Evolutionary conservation across 2,888 invertebrate genomes (phyloP).

Genomic region (Phymatocera aterrima): DNA sequence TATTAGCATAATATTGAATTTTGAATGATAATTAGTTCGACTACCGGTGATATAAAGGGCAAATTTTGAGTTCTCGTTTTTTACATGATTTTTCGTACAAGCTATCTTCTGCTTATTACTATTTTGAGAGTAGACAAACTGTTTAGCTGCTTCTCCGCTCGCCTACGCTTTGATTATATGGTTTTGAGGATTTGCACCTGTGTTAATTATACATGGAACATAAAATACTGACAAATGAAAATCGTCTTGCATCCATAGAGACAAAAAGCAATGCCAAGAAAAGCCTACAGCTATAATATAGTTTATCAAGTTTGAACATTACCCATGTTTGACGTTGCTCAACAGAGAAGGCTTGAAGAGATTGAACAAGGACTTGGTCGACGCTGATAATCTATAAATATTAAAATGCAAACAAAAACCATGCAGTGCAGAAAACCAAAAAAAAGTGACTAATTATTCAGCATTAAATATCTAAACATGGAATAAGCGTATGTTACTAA

Average conservation of each 20-base stretch:
- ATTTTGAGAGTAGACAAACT: too few relatives aligned
- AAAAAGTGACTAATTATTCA: slow-evolving; percentile 3
- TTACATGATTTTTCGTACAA: too few relatives aligned
- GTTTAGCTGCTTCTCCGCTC: too few relatives aligned
- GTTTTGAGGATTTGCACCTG: too few relatives aligned
- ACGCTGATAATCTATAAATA: slow-evolving; percentile 72
- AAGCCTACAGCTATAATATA: slow-evolving; percentile 18
- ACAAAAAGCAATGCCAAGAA: slow-evolving; percentile 1
- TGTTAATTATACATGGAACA: neutral
- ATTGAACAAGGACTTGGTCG: slow-evolving; percentile 75
- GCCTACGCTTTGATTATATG: too few relatives aligned
- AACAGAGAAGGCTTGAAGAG: slow-evolving; percentile 73
- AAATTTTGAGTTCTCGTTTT: too few relatives aligned
- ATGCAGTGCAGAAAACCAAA: slow-evolving; percentile 64
- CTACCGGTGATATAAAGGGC: too few relatives aligned
- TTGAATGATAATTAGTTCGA: too few relatives aligned
- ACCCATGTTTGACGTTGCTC: slow-evolving; percentile 74
- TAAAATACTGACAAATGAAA: neutral
- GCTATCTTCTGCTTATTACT: too few relatives aligned
- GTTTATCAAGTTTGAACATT: slow-evolving; percentile 49
- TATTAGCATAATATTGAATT: too few relatives aligned
- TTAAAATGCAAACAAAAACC: slow-evolving; percentile 68
- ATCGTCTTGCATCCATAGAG: neutral
- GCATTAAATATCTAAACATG: slow-evolving; percentile 13
- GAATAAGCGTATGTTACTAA: slow-evolving; percentile 28